Base-by-base conservation (phyloP, 2,888 invertebrate species). In the Myopa tessellatipennis region DNA sequence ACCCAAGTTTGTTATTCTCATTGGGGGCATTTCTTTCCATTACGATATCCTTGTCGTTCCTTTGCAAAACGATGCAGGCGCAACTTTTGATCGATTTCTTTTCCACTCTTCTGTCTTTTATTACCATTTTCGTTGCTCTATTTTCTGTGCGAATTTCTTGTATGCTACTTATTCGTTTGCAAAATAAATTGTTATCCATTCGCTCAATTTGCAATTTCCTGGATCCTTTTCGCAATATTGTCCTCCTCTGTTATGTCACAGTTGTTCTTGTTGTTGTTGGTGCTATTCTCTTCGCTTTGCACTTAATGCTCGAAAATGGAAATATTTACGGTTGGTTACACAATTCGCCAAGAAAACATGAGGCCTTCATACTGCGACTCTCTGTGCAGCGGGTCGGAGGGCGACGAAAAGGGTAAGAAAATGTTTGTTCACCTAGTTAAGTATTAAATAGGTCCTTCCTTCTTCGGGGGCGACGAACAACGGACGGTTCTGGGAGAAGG, bases 171-270 rank as follows among this genome's bases (percentile, higher is more conserved):
- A 69, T 45, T 18, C 58, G 70, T 52, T 85, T 85, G 82, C 84
- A 83, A 83, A 84, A 82, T 83, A 86, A 85, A 85, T 86, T 85
- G 86, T 86, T 87, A 86, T 86, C 85, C 86, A 86, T 86, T 85
- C 87, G 86, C 86, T 85, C 85, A 85, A 85, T 85, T 85, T 85
- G 87, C 84, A 82, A 84, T 85, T 85, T 84, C 82, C 77, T 74
- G 74, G 61, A 18, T 76, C 26, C 50, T 75, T 38, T 70, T 55
- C 55, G 40, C 55, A 60, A 38, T 38, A 70, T 38, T 26, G 70
- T 60, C 67, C 16, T n/a, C 67, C 58, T 61, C 60, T 38, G 65
- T 65, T 55, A 26, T 76, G 45, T 45, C 73, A 40, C 7, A 38
- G 14, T 55, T 65, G 34, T 18, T 38, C 50, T 63, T 67, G 34